Base-by-base conservation (phyloP, 2,113 vertebrate species). In the Pluvialis apricaria region DNA sequence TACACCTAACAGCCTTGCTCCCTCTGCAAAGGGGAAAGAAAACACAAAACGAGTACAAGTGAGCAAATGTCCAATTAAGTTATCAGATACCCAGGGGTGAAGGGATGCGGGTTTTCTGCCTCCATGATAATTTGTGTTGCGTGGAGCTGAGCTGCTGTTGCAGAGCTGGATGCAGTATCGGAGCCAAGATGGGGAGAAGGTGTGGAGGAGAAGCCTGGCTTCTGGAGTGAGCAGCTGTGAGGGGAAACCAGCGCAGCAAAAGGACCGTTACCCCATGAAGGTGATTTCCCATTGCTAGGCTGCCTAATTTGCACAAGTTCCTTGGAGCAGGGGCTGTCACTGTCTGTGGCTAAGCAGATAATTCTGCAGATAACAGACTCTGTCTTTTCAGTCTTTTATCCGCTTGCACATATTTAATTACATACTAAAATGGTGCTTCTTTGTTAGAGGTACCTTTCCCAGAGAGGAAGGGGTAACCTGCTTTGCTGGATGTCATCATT, bases 81-180 rank as follows among this genome's bases (percentile, higher is more conserved):
- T 44, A 28, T 26, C 21, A 42, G 38, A 36, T 38, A 55, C 28
- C 11, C 45, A 28, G 51, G 25, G 52, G 60, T 47, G n/a, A 62
- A 54, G 65, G 17, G 18, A 32, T 60, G 36, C 32, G 4, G 47
- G 32, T 54, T 61, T 58, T 72, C 61, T 65, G 61, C 60, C 28
- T 66, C 52, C 5, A 6, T 44, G 9, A n/a, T 49, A 11, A n/a
- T 49, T 47, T 38, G n/a, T 0, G 0, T 16, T 26, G 51, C 1
- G 4, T n/a, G n/a, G 42, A 45, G 49, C 29, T 34, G 49, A 32
- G n/a, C 13, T 55, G 34, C 40, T 62, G 18, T 38, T 64, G 25
- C 52, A 70, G 65, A 36, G 38, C 64, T 36, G 57, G 47, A 45
- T 70, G 21, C 38, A 11, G 17, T 24, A 28, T 28, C 24, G 19